phyloP scores from a whole-genome alignment of 2,797 vertebrate species.

The Scyliorhinus canicula region DNA sequence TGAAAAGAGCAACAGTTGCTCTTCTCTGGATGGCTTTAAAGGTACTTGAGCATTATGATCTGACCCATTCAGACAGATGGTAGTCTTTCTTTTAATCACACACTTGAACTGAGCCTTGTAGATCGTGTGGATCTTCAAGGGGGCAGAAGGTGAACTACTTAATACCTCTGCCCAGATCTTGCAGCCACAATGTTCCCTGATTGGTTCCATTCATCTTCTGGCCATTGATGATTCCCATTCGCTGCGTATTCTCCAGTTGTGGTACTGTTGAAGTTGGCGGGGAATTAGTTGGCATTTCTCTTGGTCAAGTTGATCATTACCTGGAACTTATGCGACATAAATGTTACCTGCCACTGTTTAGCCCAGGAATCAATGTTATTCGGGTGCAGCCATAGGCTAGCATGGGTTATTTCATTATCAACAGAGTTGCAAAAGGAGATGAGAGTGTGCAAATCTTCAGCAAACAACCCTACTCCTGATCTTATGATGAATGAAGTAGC shows the following conservation, averaged over 20 bases:
- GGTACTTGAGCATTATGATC: not conserved
- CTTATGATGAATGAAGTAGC: not conserved
- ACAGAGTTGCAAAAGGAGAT: not conserved
- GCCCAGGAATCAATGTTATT: not conserved
- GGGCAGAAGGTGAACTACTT: not conserved
- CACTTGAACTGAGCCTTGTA: not conserved
- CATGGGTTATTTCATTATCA: not conserved
- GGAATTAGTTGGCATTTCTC: not conserved
- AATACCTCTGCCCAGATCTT: not conserved
- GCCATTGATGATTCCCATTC: not conserved
- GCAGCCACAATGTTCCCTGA: not conserved
- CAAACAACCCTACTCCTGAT: not conserved
- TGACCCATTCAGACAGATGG: not conserved
- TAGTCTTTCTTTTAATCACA: not conserved
- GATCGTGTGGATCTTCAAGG: not conserved
- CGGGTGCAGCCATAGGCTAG: not conserved
- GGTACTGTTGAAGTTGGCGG: not conserved
- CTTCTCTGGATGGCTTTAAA: not conserved
- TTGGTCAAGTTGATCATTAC: not conserved
- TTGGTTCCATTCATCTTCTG: not conserved
- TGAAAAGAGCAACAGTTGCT: not conserved
- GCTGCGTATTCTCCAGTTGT: not conserved
- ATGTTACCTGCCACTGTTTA: not conserved
- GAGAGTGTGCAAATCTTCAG: not conserved
- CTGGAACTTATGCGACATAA: not conserved